phyloP scores from a whole-genome alignment of 92 coral and sea anemone genomes.

The Zoanthus sansibaricus region DNA sequence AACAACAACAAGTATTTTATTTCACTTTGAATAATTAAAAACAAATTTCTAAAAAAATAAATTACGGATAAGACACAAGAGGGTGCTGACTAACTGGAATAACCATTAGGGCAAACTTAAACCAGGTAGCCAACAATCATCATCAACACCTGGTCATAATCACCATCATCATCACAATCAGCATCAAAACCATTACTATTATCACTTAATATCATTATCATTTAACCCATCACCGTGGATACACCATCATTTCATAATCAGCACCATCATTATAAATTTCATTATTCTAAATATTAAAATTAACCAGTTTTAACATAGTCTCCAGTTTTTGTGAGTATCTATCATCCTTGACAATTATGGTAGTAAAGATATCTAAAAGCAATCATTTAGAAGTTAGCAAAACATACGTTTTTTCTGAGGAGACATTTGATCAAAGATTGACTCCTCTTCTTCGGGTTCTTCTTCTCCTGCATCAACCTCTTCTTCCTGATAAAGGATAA shows the following conservation, averaged over 20 bases:
- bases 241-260: neutral
- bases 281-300: neutral
- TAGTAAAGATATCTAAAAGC: neutral
- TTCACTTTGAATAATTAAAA: too few relatives aligned
- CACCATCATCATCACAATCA: neutral
- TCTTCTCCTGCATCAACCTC: constrained; percentile 77
- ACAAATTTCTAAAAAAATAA: too few relatives aligned
- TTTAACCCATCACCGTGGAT: neutral
- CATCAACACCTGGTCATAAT: neutral
- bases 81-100: too few relatives aligned
- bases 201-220: neutral
- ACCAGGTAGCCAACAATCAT: neutral
- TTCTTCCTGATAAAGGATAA: constrained; percentile 48
- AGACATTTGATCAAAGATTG: constrained; percentile 78
- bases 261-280: neutral
- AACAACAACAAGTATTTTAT: too few relatives aligned
- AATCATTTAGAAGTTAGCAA: neutral
- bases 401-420: constrained; percentile 88
- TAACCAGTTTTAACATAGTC: neutral
- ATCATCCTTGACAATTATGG: neutral
- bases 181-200: neutral
- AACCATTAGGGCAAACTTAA: too few relatives aligned
- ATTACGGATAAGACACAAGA: too few relatives aligned
- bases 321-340: neutral
- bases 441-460: constrained; percentile 78